Conservation (phyloP, 2,888 invertebrate species). For the Phaedon cochleariae region DNA sequence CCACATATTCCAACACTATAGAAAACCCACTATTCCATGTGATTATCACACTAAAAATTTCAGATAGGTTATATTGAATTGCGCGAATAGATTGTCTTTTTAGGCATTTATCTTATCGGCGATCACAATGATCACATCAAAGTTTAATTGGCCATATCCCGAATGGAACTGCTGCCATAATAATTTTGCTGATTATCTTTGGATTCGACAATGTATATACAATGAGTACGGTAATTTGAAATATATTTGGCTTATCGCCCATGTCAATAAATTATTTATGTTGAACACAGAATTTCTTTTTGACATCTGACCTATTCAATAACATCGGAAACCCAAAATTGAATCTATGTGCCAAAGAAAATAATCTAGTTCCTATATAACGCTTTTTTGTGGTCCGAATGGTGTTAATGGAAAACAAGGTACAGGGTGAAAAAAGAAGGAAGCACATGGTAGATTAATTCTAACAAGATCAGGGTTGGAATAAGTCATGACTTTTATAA, state of each 20-base stretch:
- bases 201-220: not conserved
- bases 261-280: not conserved
- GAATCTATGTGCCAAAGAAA: too few species aligned
- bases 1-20: not conserved
- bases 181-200: not conserved
- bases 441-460: too few species aligned
- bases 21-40: not conserved
- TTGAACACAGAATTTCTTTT: not conserved
- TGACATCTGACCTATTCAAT: not conserved
- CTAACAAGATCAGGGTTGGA: too few species aligned
- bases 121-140: not conserved
- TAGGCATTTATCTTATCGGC: not conserved
- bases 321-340: too few species aligned
- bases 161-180: not conserved
- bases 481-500: too few species aligned
- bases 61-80: not conserved
- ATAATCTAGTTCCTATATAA: too few species aligned
- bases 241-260: slow-evolving; percentile 2
- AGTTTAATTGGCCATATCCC: not conserved
- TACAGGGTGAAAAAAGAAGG: too few species aligned
- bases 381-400: too few species aligned
- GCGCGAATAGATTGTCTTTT: not conserved
- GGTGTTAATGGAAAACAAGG: too few species aligned
- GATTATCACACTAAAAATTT: not conserved
- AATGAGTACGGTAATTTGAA: not conserved